Evolutionary conservation across 1,140 invertebrate species (phyloP).

Genomic region (Cecropterus lyciades): DNA sequence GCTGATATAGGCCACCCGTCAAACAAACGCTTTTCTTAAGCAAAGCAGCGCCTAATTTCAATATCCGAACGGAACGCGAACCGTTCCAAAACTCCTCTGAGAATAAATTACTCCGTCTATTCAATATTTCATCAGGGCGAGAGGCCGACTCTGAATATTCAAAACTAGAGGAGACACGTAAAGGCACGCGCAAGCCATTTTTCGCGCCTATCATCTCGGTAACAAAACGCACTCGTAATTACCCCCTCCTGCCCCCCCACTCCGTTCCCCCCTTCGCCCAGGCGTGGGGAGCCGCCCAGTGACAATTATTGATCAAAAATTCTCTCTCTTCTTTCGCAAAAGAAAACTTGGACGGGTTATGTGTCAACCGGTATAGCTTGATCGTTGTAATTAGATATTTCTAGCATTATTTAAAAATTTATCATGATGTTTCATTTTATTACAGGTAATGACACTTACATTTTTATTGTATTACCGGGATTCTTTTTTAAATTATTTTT

Average conservation of each 20-base stretch:
- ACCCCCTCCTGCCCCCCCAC: conserved; percentile 53
- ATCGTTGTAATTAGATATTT: conserved; percentile 77
- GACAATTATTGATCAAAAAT: conserved; percentile 84
- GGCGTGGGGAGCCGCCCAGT: conserved; percentile 71
- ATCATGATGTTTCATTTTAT: background rate
- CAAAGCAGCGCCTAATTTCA: conserved; percentile 81
- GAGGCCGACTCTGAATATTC: conserved; percentile 80
- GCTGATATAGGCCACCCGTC: conserved; percentile 54
- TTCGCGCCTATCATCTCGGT: conserved; percentile 83
- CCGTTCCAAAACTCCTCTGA: conserved; percentile 72
- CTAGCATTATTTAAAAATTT: conserved; percentile 43
- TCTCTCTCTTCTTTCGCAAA: conserved; percentile 84
- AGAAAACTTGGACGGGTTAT: conserved; percentile 84
- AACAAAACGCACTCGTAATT: conserved; percentile 84
- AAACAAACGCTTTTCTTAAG: conserved; percentile 78
- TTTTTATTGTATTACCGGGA: no score
- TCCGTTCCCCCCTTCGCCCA: conserved; percentile 43
- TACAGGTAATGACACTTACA: no score
- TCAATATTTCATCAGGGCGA: conserved; percentile 82
- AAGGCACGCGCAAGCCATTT: conserved; percentile 82
- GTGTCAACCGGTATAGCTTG: conserved; percentile 75
- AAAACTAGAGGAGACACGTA: conserved; percentile 80
- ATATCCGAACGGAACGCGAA: conserved; percentile 75
- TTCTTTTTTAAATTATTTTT: no score
- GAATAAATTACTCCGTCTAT: conserved; percentile 82